A percentile compares a stretch with the other conserved stretches of the same genome.
These are phyloP conservation scores for Pachyrhynchus sulphureomaculatus DNA, from an alignment of 1,140 invertebrate genomes.

Conservation along the genomic window DNA sequence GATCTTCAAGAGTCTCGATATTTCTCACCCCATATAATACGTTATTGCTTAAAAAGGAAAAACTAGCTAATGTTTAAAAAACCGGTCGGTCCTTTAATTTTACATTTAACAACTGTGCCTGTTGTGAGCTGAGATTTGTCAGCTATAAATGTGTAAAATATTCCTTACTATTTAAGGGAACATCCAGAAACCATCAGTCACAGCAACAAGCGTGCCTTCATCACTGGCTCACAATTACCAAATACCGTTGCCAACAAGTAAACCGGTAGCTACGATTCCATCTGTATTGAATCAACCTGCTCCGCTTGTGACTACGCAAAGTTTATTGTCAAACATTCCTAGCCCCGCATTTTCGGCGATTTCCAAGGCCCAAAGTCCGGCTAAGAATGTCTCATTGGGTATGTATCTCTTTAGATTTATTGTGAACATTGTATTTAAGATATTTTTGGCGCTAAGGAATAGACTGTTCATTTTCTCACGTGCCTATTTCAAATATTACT, in stretches of 20 bases:
- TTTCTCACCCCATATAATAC: too few species aligned
- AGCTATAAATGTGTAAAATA: not conserved
- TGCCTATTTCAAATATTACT: too few species aligned
- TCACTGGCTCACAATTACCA: constrained; percentile 66
- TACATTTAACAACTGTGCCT: too few species aligned
- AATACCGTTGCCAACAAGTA: constrained; percentile 60
- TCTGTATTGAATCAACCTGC: constrained; percentile 45
- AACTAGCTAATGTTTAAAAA: too few species aligned
- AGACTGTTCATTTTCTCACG: too few species aligned
- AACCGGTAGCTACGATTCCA: constrained; percentile 55
- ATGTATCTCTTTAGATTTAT: not conserved
- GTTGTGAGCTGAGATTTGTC: too few species aligned
- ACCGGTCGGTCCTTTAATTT: too few species aligned
- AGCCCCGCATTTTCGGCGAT: constrained; percentile 54
- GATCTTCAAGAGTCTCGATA: too few species aligned
- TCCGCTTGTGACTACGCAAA: constrained; percentile 42
- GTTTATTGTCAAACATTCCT: constrained; percentile 53
- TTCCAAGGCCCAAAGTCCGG: constrained; percentile 31
- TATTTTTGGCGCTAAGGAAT: too few species aligned
- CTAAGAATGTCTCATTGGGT: constrained; percentile 35
- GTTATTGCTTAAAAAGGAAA: too few species aligned
- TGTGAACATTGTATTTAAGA: not conserved
- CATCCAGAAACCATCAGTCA: not conserved
- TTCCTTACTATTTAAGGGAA: not conserved
- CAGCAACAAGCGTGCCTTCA: constrained; percentile 36